Conservation (phyloP, 2,888 invertebrate species). For the Andricus quercusramuli region DNA sequence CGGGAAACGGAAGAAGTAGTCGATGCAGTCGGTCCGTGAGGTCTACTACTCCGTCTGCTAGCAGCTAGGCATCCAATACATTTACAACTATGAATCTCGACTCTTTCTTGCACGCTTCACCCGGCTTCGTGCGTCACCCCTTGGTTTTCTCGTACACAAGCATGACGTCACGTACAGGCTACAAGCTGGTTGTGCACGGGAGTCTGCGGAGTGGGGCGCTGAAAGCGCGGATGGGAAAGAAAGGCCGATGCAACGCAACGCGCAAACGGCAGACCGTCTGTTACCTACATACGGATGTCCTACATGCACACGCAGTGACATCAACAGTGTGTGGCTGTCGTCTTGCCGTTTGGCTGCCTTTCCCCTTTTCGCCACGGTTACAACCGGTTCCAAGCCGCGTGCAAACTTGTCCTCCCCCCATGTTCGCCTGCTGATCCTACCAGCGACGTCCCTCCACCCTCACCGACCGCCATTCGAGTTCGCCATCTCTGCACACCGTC, state of each 20-base stretch:
- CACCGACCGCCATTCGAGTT: neutral
- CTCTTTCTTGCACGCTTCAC: slow-evolving; percentile 24
- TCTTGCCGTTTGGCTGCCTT: slow-evolving; percentile 2
- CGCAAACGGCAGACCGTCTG: slow-evolving; percentile 43
- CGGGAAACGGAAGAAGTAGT: slow-evolving; percentile 7
- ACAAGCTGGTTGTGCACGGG: slow-evolving; percentile 6
- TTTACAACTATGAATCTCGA: slow-evolving; percentile 3
- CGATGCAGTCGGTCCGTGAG: neutral
- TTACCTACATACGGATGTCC: slow-evolving; percentile 52
- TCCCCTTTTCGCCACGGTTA: slow-evolving; percentile 24
- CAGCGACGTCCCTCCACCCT: neutral
- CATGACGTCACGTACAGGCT: slow-evolving; percentile 47
- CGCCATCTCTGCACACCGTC: slow-evolving; percentile 4
- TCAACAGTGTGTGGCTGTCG: slow-evolving; percentile 7
- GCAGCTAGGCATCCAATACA: neutral
- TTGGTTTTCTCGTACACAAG: slow-evolving; percentile 35
- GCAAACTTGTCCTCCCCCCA: slow-evolving; percentile 25
- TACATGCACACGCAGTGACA: slow-evolving; percentile 13
- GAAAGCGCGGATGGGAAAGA: neutral
- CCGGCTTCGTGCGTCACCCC: neutral
- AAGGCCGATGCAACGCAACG: slow-evolving; percentile 32
- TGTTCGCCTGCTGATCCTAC: slow-evolving; percentile 13
- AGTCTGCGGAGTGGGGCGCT: neutral
- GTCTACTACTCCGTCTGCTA: slow-evolving; percentile 5
- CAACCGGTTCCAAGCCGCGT: slow-evolving; percentile 34